A percentile compares a stretch with the other conserved stretches of the same genome.
Conservation (phyloP, 2,113 vertebrate genomes). For the Pteropus alecto region DNA sequence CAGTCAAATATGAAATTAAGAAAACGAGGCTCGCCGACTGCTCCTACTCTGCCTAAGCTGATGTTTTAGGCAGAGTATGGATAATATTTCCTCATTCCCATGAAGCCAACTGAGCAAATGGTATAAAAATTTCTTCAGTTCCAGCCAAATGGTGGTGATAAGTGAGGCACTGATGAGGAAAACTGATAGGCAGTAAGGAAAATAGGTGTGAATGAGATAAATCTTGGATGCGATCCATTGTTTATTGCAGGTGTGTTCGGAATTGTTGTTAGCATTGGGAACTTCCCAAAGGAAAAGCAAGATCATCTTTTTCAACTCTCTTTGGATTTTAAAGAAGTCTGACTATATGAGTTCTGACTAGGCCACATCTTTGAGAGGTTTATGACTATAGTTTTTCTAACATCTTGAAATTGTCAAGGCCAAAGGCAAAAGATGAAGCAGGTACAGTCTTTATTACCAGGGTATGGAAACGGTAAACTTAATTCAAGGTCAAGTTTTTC, state of each 20-base stretch:
- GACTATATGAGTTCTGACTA: neutral
- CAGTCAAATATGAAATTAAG: slow-evolving; percentile 56
- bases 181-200: slow-evolving; percentile 64
- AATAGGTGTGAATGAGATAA: slow-evolving; percentile 65
- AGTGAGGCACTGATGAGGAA: slow-evolving; percentile 47
- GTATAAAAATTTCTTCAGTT: slow-evolving; percentile 49
- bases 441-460: slow-evolving; percentile 40
- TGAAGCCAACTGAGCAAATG: neutral
- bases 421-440: slow-evolving; percentile 42
- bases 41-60: neutral
- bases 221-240: slow-evolving; percentile 59
- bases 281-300: slow-evolving; percentile 50
- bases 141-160: slow-evolving; percentile 25
- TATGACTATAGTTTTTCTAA: slow-evolving; percentile 31
- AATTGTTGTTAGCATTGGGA: slow-evolving; percentile 53
- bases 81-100: slow-evolving; percentile 49
- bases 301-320: neutral
- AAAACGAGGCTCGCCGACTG: neutral
- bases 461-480: slow-evolving; percentile 71
- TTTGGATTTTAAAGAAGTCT: slow-evolving; percentile 57
- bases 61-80: slow-evolving; percentile 20
- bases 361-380: slow-evolving; percentile 32
- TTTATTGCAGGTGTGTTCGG: slow-evolving; percentile 61
- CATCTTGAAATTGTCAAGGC: slow-evolving; percentile 44
- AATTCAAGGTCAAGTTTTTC: slow-evolving; percentile 79